These are phyloP conservation scores for Cataglyphis rosenhaueri DNA, from an alignment of 2,888 invertebrate species.

Conservation along the genomic window DNA sequence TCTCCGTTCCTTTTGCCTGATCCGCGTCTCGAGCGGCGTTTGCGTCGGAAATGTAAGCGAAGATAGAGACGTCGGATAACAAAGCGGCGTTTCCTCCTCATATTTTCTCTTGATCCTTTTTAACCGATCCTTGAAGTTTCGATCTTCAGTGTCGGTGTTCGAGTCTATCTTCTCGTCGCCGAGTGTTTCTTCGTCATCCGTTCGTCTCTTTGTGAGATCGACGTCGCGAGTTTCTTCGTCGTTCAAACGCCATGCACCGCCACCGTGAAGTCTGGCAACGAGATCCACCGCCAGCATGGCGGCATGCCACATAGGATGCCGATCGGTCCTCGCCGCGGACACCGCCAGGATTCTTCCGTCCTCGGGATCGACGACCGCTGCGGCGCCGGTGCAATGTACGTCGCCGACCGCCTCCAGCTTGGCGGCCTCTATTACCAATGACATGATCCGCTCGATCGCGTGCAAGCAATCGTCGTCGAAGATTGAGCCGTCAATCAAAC, in stretches of 20 bases:
- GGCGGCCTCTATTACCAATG: slow-evolving; percentile 87
- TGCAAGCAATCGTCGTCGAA: slow-evolving; percentile 87
- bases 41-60: slow-evolving; percentile 67
- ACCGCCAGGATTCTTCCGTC: slow-evolving; percentile 89
- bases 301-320: slow-evolving; percentile 93
- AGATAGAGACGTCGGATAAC: slow-evolving; percentile 75
- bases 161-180: not conserved
- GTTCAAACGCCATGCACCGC: slow-evolving; percentile 89
- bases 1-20: slow-evolving; percentile 56
- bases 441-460: slow-evolving; percentile 88
- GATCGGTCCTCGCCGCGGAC: slow-evolving; percentile 87
- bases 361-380: slow-evolving; percentile 92
- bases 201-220: not conserved
- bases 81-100: slow-evolving; percentile 72
- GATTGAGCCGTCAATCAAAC: slow-evolving; percentile 87
- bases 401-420: slow-evolving; percentile 73
- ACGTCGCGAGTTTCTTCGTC: not conserved
- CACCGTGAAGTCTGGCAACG: slow-evolving; percentile 93
- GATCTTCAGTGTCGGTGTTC: not conserved
- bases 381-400: slow-evolving; percentile 84
- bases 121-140: slow-evolving; percentile 1
- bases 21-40: slow-evolving; percentile 42
- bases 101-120: slow-evolving; percentile 72
- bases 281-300: slow-evolving; percentile 94
- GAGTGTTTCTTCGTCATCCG: not conserved